Conservation (phyloP, 2,888 invertebrate genomes). For the Drosophila mercatorum region DNA sequence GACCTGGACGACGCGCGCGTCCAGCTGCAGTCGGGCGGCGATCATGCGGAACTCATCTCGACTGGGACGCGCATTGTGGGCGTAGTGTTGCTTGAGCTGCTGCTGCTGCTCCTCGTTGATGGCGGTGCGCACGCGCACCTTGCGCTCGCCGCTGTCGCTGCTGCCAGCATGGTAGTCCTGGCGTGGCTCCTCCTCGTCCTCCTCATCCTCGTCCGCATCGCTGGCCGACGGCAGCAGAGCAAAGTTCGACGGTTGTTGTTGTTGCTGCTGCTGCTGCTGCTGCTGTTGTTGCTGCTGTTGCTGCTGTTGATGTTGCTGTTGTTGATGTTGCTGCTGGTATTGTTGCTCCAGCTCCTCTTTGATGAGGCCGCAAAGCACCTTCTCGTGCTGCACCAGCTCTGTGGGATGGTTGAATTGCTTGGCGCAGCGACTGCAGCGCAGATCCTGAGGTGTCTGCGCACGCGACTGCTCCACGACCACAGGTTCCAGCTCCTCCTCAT, state of each 20-base stretch:
- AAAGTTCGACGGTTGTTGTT: constrained; percentile 53
- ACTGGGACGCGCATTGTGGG: constrained; percentile 95
- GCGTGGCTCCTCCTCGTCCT: constrained; percentile 67
- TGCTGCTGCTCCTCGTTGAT: constrained; percentile 97
- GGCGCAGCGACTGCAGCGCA: constrained; percentile 87
- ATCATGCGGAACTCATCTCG: constrained; percentile 96
- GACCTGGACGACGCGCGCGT: constrained; percentile 93
- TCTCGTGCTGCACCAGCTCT: constrained; percentile 90
- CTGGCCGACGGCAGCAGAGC: constrained; percentile 85
- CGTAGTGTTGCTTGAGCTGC: constrained; percentile 94
- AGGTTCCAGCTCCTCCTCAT: constrained; percentile 76
- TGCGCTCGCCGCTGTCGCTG: constrained; percentile 87
- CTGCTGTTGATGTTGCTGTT: constrained; percentile 52
- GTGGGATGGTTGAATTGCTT: constrained; percentile 86
- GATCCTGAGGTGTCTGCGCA: constrained; percentile 43
- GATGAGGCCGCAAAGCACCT: constrained; percentile 86
- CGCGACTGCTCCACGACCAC: constrained; percentile 4
- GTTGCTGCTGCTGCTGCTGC: constrained; percentile 53
- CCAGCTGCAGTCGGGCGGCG: constrained; percentile 91
- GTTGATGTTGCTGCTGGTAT: constrained; percentile 65
- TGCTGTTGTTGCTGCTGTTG: constrained; percentile 61
- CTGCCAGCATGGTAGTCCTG: constrained; percentile 84
- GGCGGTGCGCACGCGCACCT: constrained; percentile 96
- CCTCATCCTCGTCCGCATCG: constrained; percentile 85
- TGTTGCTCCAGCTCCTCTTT: constrained; percentile 85